Evolutionary conservation across 2,113 vertebrate species (phyloP).

Genomic region (Carollia perspicillata): DNA sequence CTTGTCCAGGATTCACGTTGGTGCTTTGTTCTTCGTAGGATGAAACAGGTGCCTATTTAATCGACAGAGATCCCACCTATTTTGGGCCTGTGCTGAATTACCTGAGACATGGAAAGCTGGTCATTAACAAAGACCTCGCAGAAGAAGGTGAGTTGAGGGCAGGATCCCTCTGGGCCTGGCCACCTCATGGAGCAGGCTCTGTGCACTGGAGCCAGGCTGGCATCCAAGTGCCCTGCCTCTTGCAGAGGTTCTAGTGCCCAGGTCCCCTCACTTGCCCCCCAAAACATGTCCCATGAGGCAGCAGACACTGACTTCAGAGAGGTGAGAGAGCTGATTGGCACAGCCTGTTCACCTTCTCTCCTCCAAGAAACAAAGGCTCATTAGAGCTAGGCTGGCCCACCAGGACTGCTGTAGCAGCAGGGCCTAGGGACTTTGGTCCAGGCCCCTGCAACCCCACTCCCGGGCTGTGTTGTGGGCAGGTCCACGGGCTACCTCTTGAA

Average conservation of each 20-base stretch:
- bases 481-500: background rate
- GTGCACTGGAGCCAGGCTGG: background rate
- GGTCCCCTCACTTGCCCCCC: background rate
- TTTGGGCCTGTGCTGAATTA: slow-evolving; percentile 98
- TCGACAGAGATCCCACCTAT: slow-evolving; percentile 97
- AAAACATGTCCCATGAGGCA: background rate
- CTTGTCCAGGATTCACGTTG: background rate
- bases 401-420: background rate
- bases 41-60: slow-evolving; percentile 98
- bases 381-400: background rate
- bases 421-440: no score
- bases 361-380: background rate
- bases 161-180: background rate
- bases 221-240: background rate
- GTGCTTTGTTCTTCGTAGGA: slow-evolving; percentile 82
- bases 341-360: background rate
- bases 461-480: background rate
- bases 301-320: background rate
- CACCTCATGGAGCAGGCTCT: background rate
- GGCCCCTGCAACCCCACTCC: background rate
- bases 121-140: slow-evolving; percentile 96
- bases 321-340: background rate
- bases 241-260: background rate
- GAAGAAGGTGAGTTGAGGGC: slow-evolving; percentile 91
- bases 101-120: slow-evolving; percentile 96